Evolutionary conservation across 2,113 vertebrate species (phyloP).

Genomic region (Chlorocebus sabaeus): DNA sequence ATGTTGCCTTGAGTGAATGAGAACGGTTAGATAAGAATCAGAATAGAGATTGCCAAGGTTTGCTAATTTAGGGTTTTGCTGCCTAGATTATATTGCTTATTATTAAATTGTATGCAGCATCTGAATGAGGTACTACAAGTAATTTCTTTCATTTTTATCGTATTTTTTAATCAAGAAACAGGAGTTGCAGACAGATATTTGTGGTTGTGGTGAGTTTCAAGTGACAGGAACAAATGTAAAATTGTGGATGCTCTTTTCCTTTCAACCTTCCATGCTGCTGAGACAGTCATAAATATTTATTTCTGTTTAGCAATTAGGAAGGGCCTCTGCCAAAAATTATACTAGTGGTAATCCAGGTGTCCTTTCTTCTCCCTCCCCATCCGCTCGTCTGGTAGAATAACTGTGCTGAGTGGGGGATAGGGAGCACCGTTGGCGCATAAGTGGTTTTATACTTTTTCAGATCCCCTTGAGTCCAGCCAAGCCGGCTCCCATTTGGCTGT

Average conservation of each 20-base stretch:
- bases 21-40: neutral
- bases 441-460: slow-evolving; percentile 80
- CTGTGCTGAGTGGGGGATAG: slow-evolving; percentile 14
- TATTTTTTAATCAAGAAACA: neutral
- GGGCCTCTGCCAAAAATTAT: neutral
- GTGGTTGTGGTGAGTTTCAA: neutral
- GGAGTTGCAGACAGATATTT: neutral
- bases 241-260: neutral
- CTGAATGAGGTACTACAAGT: neutral
- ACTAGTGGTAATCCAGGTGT: neutral
- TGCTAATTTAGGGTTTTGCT: neutral
- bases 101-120: slow-evolving; percentile 15
- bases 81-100: neutral
- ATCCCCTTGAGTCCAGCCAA: slow-evolving; percentile 74
- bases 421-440: slow-evolving; percentile 69
- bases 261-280: neutral
- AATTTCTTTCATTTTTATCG: slow-evolving; percentile 25
- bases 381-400: neutral
- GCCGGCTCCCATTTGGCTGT: slow-evolving; percentile 75
- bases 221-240: neutral
- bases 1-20: neutral
- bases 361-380: neutral
- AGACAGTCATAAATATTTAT: neutral
- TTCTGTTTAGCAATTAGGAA: neutral
- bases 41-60: neutral